These are phyloP conservation scores for Cardiocondyla obscurior DNA, from an alignment of 1,140 invertebrate genomes.

Conservation along the genomic window DNA sequence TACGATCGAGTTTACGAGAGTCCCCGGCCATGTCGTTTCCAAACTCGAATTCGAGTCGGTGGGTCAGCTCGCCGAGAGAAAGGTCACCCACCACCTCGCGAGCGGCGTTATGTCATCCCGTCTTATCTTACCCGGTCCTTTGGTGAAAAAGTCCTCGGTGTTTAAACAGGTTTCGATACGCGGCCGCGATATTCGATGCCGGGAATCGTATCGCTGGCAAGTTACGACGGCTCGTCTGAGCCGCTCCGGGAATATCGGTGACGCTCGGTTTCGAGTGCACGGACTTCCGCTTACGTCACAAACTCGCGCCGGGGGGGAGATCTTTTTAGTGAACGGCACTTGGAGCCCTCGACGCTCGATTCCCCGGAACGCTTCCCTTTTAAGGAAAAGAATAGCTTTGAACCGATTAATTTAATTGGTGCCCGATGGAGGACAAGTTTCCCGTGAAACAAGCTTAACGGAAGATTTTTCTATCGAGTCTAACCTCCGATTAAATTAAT, in stretches of 20 bases:
- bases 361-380: background rate
- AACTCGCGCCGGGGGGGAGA: background rate
- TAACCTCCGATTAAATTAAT: no score
- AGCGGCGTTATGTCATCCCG: constrained; percentile 44
- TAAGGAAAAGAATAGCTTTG: background rate
- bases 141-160: background rate
- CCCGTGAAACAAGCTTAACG: no score
- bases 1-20: constrained; percentile 61
- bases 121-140: constrained; percentile 1
- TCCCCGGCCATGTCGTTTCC: constrained; percentile 59
- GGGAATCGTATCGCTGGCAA: constrained; percentile 1
- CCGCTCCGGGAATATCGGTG: constrained; percentile 37
- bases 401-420: no score
- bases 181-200: background rate
- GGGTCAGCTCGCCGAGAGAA: constrained; percentile 56
- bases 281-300: constrained; percentile 45
- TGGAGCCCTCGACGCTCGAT: background rate
- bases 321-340: constrained; percentile 13
- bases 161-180: constrained; percentile 18
- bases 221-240: constrained; percentile 4
- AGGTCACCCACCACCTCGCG: constrained; percentile 43
- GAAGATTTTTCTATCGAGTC: no score
- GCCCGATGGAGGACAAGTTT: no score
- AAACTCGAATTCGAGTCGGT: constrained; percentile 67
- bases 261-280: constrained; percentile 15